Base-by-base conservation (phyloP, 2,888 invertebrate species). In the Drosophila setosimentum region DNA sequence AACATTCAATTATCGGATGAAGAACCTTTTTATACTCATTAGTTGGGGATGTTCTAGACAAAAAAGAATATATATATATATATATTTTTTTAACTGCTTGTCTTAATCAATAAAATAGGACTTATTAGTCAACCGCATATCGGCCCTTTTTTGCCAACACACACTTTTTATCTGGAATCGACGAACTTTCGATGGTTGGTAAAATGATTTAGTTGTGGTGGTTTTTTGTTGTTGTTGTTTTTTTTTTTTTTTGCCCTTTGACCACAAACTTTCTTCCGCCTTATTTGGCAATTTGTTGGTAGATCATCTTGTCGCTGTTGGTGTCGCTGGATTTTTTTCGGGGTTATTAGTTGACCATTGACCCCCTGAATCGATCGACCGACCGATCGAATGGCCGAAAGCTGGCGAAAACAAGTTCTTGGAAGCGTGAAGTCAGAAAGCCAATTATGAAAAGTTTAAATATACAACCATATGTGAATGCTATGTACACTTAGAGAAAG, bases 261-360 rank as follows among this genome's bases (percentile, higher is more conserved):
- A 67, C 58, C 61, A 64, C 30, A 71, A 78, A 78, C 78, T 78
- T 78, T 78, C 78, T 68, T 78, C 69, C 61, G 57, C 29, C 64
- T 54, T 66, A 61, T 77, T 63, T 76, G 68, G 61, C 33, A 37
- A 42, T 18, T 33, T 24, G 59, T 30, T 53, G 42, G 13, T 21
- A 21, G 37, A 13, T 33, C 29, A 33, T 35, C 30, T 49, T 49
- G 37, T 29, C 10, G 24, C 27, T 37, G 2, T n/a, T 27, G 27
- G 11, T 37, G 27, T n/a, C 6, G 54, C 7, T 27, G 24, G 24
- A 10, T 35, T 35, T 49, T 68, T 10, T 16, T 5, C 40, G 75
- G 76, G 83, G 83, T 81, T 87, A 85, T 87, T 86, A 81, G 81
- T 85, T 78, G 78, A 76, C 79, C 78, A 72, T 78, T 78, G 79